These are phyloP conservation scores for Amyelois transitella DNA, from an alignment of 1,140 invertebrate genomes.

Conservation along the genomic window DNA sequence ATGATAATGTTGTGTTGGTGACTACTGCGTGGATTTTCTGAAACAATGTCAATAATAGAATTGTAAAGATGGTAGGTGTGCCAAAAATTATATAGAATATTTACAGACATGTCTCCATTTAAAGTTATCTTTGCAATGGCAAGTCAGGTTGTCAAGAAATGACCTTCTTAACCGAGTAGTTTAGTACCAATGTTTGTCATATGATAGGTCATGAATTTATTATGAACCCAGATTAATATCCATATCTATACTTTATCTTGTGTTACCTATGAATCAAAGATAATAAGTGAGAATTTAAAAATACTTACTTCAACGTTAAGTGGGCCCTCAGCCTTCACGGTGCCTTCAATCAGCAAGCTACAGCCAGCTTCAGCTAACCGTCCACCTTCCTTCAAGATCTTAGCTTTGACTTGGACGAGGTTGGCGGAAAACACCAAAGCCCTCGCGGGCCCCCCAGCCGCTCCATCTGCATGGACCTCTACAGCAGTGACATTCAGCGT, in stretches of 20 bases:
- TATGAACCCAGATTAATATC: too few species aligned
- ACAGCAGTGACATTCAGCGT: slow-evolving; percentile 84
- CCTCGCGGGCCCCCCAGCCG: slow-evolving; percentile 74
- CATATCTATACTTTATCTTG: too few species aligned
- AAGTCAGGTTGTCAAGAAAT: too few species aligned
- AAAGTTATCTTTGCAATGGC: too few species aligned
- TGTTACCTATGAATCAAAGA: background rate
- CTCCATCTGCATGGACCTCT: slow-evolving; percentile 86
- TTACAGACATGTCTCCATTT: too few species aligned
- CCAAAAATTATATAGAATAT: background rate
- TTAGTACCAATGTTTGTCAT: too few species aligned
- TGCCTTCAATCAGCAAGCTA: slow-evolving; percentile 83
- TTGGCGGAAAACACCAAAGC: slow-evolving; percentile 83
- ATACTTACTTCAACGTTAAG: slow-evolving; percentile 82
- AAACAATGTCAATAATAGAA: slow-evolving; percentile 31
- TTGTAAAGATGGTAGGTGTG: background rate
- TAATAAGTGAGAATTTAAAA: background rate
- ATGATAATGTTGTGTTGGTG: slow-evolving; percentile 79
- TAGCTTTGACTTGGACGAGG: slow-evolving; percentile 74
- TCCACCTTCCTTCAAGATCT: slow-evolving; percentile 48
- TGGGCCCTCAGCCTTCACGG: slow-evolving; percentile 83
- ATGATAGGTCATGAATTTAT: too few species aligned
- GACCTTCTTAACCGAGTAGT: too few species aligned
- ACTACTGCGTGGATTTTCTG: slow-evolving; percentile 85
- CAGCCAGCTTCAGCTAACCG: slow-evolving; percentile 82